Base-by-base conservation (phyloP, 2,797 vertebrate species). In the Rhabdophis nuchalis region DNA sequence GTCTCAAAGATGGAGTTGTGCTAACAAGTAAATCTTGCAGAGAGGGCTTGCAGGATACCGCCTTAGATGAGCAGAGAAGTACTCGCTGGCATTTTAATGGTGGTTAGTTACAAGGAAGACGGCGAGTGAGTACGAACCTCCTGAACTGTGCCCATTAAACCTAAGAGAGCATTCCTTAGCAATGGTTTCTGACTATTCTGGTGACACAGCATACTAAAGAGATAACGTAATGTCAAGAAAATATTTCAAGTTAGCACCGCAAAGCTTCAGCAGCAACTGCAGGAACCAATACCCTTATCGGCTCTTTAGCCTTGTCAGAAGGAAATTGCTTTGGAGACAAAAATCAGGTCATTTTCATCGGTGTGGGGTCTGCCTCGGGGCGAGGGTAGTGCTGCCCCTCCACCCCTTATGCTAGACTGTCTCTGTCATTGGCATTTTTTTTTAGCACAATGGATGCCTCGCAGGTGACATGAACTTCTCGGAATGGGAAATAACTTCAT, bases 141-240 rank as follows among this genome's bases (percentile, higher is more conserved):
- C 86, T 94, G 93, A 94, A 94, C 95, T 90, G 88, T 23, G 25
- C 9, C 13, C 41, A 72, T 8, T 94, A 89, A 89, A n/a, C 95
- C 88, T 72, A 46, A 82, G 72, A 87, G 90, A 90, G 25, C 54
- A 92, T 92, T 93, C 50, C 46, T 88, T 12, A 25, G 12, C 93
- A 92, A 93, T 88, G 88, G 56, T 94, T 92, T 93, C 36, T 93
- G 93, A 61, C 68, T 53, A 52, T 95, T 94, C 91, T 60, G 92
- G 87, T 89, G 82, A 95, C 93, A 92, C 32, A 88, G 36, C 86
- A 9, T 91, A 86, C 92, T 93, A 92, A 90, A 87, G 82, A 90
- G 95, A 95, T 92, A 95, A 93, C 95, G 93, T 57, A 53, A 93
- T 64, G 92, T 96, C 95, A 96, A 18, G 94, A 95, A 95, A 1